Conservation (phyloP, 2,888 invertebrate genomes). For the Xestia rhomboidea region DNA sequence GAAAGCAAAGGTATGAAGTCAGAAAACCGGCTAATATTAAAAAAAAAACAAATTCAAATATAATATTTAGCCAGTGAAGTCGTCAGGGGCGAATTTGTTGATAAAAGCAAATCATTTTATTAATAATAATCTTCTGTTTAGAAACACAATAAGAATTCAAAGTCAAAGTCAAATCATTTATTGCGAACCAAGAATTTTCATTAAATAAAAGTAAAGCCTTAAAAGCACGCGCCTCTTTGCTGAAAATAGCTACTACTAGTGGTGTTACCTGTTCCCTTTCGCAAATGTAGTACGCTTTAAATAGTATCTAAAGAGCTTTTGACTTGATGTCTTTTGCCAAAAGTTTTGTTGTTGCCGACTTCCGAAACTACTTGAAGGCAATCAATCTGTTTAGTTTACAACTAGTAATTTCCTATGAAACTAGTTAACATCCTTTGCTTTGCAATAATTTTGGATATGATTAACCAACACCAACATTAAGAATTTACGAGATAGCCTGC, state of each 20-base stretch:
- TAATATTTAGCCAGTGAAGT: no score
- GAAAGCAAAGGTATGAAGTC: no score
- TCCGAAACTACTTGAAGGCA: slow-evolving; percentile 16
- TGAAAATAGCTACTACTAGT: background rate
- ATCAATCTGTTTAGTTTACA: slow-evolving; percentile 35
- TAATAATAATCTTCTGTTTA: no score
- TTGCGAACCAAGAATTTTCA: no score
- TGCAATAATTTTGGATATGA: slow-evolving; percentile 19
- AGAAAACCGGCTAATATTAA: no score
- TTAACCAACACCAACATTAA: background rate
- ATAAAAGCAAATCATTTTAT: no score
- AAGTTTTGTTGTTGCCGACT: slow-evolving; percentile 14
- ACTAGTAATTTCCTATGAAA: slow-evolving; percentile 29
- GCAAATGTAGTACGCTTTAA: background rate
- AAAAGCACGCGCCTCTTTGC: background rate
- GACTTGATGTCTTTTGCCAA: background rate
- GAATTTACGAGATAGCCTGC: background rate
- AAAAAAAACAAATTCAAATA: no score
- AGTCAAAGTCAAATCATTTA: no score
- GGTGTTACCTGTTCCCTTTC: background rate
- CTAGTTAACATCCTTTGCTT: slow-evolving; percentile 23
- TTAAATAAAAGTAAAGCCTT: no score
- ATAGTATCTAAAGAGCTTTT: background rate
- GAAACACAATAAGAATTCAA: no score
- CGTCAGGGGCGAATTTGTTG: no score